These are phyloP conservation scores for Acrocephalus kingi DNA, from an alignment of 2,113 vertebrate genomes.

Conservation along the genomic window DNA sequence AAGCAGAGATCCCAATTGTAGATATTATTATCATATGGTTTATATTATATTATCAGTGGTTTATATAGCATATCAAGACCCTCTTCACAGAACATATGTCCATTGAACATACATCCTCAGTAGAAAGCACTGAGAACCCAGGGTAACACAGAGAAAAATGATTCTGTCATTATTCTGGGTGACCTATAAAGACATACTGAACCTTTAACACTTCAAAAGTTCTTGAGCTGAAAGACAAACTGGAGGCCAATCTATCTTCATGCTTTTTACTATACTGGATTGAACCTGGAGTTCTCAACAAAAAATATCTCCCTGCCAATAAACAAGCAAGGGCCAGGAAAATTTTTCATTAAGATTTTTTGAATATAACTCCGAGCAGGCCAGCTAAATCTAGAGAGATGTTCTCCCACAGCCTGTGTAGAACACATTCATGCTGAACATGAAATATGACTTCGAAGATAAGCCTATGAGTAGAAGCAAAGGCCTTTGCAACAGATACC, in stretches of 20 bases:
- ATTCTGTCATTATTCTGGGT: not conserved
- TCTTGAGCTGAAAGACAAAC: not conserved
- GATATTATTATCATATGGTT: not conserved
- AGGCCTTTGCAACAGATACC: not conserved
- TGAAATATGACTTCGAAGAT: not conserved
- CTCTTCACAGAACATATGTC: not conserved
- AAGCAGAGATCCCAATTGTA: not conserved
- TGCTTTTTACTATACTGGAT: not conserved
- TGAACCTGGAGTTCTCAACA: not conserved
- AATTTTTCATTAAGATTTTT: not conserved
- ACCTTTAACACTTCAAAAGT: not conserved
- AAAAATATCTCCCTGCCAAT: not conserved
- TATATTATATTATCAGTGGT: too few species aligned
- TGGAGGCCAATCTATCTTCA: accelerated
- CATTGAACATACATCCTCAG: not conserved
- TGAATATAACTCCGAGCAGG: not conserved
- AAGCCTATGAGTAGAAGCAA: not conserved
- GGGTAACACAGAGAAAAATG: not conserved
- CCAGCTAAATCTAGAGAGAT: not conserved
- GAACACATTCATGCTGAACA: not conserved
- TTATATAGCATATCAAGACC: not conserved
- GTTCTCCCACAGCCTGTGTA: not conserved
- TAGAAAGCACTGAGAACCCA: not conserved
- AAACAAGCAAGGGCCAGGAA: not conserved
- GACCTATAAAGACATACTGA: not conserved